A percentile compares a stretch with the other conserved stretches of the same genome.
These are phyloP conservation scores for Drosophila ogumai DNA, from an alignment of 1,140 invertebrate species.

Conservation along the genomic window DNA sequence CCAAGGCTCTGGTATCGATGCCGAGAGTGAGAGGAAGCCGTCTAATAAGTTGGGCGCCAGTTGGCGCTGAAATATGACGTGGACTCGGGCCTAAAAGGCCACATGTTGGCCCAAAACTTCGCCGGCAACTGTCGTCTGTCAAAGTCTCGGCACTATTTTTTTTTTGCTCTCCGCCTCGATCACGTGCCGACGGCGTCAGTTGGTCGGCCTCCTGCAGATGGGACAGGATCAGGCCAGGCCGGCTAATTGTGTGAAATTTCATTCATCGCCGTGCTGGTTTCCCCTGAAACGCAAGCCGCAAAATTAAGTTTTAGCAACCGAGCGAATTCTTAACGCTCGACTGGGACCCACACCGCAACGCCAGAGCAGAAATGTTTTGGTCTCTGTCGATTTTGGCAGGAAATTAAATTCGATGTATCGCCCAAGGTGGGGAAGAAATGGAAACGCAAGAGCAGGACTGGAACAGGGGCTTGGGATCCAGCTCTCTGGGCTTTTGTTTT, in stretches of 20 bases:
- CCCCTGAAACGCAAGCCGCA: slow-evolving; percentile 71
- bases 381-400: slow-evolving; percentile 77
- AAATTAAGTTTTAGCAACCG: slow-evolving; percentile 73
- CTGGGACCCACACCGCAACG: slow-evolving; percentile 60
- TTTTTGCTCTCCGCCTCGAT: slow-evolving; percentile 50
- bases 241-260: slow-evolving; percentile 74
- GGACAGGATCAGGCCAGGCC: slow-evolving; percentile 30
- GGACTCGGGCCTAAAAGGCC: slow-evolving; percentile 25
- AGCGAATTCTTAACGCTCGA: slow-evolving; percentile 71
- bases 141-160: slow-evolving; percentile 10
- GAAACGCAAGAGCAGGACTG: background rate
- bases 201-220: slow-evolving; percentile 34
- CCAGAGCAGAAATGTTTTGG: slow-evolving; percentile 25
- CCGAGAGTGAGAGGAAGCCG: slow-evolving; percentile 42
- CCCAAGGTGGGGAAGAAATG: slow-evolving; percentile 37
- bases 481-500: slow-evolving; percentile 69
- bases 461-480: slow-evolving; percentile 9
- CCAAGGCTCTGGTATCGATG: background rate
- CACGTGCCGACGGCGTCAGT: slow-evolving; percentile 77
- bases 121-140: slow-evolving; percentile 42
- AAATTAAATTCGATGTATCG: slow-evolving; percentile 83
- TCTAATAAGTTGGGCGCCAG: slow-evolving; percentile 61
- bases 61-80: slow-evolving; percentile 53
- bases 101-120: slow-evolving; percentile 46
- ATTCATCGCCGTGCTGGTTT: slow-evolving; percentile 62